Evolutionary conservation across 2,888 invertebrate species (phyloP).

Genomic region (Macrosoma leucophasiata): DNA sequence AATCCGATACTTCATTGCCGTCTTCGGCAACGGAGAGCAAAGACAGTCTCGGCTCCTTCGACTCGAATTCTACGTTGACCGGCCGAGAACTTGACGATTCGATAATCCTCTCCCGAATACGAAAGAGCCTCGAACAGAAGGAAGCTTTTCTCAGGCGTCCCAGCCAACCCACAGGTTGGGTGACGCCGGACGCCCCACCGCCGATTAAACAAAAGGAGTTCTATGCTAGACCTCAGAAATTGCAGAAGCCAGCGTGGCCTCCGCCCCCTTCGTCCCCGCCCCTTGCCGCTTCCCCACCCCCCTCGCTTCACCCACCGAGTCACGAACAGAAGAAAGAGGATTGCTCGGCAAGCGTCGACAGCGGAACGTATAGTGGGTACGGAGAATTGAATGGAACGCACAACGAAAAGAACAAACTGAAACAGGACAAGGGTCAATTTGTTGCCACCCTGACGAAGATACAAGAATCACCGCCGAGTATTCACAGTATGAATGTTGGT

Average conservation of each 20-base stretch:
- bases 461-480: slow-evolving; percentile 75
- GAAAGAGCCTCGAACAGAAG: slow-evolving; percentile 91
- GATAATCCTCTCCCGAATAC: slow-evolving; percentile 83
- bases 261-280: slow-evolving; percentile 69
- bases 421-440: slow-evolving; percentile 68
- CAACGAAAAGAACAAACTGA: slow-evolving; percentile 51
- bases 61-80: slow-evolving; percentile 80
- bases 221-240: slow-evolving; percentile 86
- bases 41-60: slow-evolving; percentile 81
- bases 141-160: slow-evolving; percentile 90
- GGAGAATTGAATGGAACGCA: slow-evolving; percentile 62
- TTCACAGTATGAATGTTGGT: slow-evolving; percentile 51
- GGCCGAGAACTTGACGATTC: slow-evolving; percentile 83
- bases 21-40: slow-evolving; percentile 81
- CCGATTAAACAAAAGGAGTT: slow-evolving; percentile 81
- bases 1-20: slow-evolving; percentile 77
- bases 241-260: slow-evolving; percentile 83
- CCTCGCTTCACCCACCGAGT: slow-evolving; percentile 36
- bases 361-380: slow-evolving; percentile 64
- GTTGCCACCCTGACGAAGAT: slow-evolving; percentile 78
- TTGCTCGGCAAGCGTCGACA: slow-evolving; percentile 64
- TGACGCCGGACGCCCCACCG: slow-evolving; percentile 63
- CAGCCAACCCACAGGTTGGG: slow-evolving; percentile 79
- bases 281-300: slow-evolving; percentile 78
- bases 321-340: slow-evolving; percentile 58